Evolutionary conservation across 2,113 vertebrate species (phyloP).

Genomic region (Perccottus glenii): DNA sequence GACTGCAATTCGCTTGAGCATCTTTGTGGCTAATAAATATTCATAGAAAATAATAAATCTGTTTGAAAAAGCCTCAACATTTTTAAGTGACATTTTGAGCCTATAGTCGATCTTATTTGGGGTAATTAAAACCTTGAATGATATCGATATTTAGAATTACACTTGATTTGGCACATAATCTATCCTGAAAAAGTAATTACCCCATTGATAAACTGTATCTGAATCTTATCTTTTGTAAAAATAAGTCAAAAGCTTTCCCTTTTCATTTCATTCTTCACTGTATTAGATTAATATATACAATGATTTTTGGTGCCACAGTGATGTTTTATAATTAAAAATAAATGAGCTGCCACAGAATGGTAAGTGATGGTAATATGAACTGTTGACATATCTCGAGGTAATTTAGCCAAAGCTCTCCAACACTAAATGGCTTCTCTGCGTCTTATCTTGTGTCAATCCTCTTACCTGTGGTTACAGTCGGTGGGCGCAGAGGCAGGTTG

Average conservation of each 20-base stretch:
- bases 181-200: conserved; percentile 56
- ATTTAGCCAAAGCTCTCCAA: not conserved
- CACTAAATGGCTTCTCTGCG: not conserved
- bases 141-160: conserved; percentile 19
- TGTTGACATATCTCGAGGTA: not conserved
- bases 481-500: not conserved
- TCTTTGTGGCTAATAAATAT: conserved; percentile 34
- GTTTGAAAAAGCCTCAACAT: conserved; percentile 23
- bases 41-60: conserved; percentile 7
- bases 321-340: not conserved
- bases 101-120: conserved; percentile 39
- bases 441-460: not conserved
- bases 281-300: conserved; percentile 13
- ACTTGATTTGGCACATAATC: conserved; percentile 19
- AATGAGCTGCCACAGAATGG: not conserved
- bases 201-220: conserved; percentile 47
- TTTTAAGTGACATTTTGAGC: conserved; percentile 19
- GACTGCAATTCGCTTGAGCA: not conserved
- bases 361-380: not conserved
- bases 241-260: not conserved
- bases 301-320: conserved; percentile 1
- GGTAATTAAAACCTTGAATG: conserved; percentile 63
- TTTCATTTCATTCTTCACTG: not conserved
- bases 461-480: conserved; percentile 31
- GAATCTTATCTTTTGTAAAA: conserved; percentile 45